Evolutionary conservation across 2,797 vertebrate species (phyloP), one percentile per base, ranked within the genome.

Genomic region (Cryptoblepharus egeriae): DNA sequence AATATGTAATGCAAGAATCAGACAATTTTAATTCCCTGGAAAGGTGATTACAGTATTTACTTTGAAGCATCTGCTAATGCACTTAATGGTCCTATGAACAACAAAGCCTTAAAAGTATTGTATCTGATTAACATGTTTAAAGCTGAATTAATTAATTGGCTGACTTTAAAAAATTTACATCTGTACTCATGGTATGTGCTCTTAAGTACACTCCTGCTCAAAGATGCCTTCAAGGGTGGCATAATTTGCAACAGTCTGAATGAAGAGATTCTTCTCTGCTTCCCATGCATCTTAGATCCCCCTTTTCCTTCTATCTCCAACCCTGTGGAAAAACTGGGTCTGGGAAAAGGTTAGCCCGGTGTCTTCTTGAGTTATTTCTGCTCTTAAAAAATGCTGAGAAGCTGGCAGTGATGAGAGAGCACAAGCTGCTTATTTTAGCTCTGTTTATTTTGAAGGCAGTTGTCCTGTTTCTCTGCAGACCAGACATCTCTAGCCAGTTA

Each of bases 351-450:
- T 67, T 76, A 30, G 67, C 4, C 15, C 7, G 64, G 71, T 63
- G 72, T 69, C 57, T 45, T 37, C 52, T 58, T 1, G 37, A 71
- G 58, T 76, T 71, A 37, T 72, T 72, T 30, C 67, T 49, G 79
- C 37, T 49, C 65, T 63, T 52, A 26, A 68, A 84, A 79, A 58
- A 60, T 58, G 78, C 45, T 63, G 57, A 45, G 83, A 71, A 35
- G 57, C 58, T 80, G 78, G 68, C 60, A 35, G 60, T 35, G 37
- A 49, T 52, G 64, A 73, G 71, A 75, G 58, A 68, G 16, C 6
- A 1, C n/a, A 45, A 61, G 30, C 52, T 67, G 74, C 84, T 85
- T 68, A 85, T 81, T 81, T 85, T 81, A 77, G 74, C 32, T 28
- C 12, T 72, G 68, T 57, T 77, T 81, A 52, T 73, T 77, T 85